Percentiles rank a stretch among this genome's conserved stretches.
Evolutionary conservation across 92 coral and sea anemone species (phyloP).

Genomic region (Phenganax stokvisi): DNA sequence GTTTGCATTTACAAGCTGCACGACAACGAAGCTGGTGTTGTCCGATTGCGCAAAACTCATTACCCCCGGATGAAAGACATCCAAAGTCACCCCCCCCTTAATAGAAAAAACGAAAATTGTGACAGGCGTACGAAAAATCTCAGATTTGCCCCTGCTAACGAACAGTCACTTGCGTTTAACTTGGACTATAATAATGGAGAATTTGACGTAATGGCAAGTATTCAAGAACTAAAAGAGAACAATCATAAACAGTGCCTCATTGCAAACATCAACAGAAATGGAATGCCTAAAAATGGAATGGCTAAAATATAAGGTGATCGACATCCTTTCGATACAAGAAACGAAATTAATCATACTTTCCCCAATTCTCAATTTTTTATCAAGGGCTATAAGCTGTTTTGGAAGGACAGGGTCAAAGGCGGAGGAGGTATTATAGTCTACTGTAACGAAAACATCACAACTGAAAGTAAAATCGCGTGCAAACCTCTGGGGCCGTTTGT

Average conservation of each 20-base stretch:
- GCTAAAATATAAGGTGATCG: conserved; percentile 37
- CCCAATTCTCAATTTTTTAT: conserved; percentile 48
- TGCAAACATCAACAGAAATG: conserved; percentile 44
- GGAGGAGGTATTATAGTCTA: conserved; percentile 45
- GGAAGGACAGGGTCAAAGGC: conserved; percentile 46
- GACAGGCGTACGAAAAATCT: no score
- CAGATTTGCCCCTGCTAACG: not conserved
- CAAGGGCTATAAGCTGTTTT: conserved; percentile 40
- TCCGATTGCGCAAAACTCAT: no score
- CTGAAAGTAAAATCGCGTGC: conserved; percentile 13
- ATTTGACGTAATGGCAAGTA: not conserved
- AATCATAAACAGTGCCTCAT: conserved; percentile 44
- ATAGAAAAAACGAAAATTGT: no score
- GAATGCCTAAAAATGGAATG: conserved; percentile 50
- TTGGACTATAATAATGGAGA: not conserved
- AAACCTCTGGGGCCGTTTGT: not conserved
- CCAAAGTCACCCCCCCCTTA: no score
- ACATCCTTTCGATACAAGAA: conserved; percentile 50
- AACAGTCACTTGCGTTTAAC: not conserved
- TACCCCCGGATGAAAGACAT: no score
- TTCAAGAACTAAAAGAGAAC: conserved; percentile 21
- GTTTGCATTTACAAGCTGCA: no score
- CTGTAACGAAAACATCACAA: conserved; percentile 36
- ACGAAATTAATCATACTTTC: conserved; percentile 52
- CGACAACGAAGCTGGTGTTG: no score